phyloP scores from a whole-genome alignment of 2,888 invertebrate species.

The Globia sparganii region DNA sequence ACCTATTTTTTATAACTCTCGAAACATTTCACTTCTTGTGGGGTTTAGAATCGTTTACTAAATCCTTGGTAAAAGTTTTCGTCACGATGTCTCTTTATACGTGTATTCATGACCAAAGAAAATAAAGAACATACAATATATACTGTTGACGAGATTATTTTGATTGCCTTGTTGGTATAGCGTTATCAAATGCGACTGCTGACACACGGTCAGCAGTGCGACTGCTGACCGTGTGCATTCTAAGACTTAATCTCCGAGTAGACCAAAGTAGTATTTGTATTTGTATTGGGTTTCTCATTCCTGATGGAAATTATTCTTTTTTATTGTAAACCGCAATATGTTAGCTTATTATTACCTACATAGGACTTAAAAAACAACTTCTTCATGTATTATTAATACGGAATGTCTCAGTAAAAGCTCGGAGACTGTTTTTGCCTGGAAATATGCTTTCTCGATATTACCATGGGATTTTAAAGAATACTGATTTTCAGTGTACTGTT shows the following conservation, averaged over 20 bases:
- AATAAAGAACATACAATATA: not conserved
- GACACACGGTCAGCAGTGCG: too few species aligned
- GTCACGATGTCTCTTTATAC: not conserved
- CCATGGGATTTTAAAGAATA: not conserved
- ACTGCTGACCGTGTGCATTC: not conserved
- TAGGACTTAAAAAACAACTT: too few species aligned
- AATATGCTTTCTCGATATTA: not conserved
- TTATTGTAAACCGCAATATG: too few species aligned
- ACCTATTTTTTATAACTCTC: not conserved
- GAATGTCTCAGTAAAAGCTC: not conserved
- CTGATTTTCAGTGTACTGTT: not conserved
- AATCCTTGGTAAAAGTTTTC: not conserved
- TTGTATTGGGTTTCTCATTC: too few species aligned
- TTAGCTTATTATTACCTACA: too few species aligned
- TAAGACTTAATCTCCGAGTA: not conserved
- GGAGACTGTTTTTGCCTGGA: not conserved
- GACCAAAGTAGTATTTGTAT: not conserved
- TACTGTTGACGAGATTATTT: not conserved
- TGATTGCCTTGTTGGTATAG: not conserved
- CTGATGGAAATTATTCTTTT: too few species aligned
- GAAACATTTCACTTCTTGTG: not conserved
- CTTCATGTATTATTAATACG: too few species aligned
- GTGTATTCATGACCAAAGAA: not conserved
- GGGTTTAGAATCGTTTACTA: not conserved
- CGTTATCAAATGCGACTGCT: not conserved